These are phyloP conservation scores for Drosophila birchii DNA, from an alignment of 2,888 invertebrate species.

Conservation along the genomic window DNA sequence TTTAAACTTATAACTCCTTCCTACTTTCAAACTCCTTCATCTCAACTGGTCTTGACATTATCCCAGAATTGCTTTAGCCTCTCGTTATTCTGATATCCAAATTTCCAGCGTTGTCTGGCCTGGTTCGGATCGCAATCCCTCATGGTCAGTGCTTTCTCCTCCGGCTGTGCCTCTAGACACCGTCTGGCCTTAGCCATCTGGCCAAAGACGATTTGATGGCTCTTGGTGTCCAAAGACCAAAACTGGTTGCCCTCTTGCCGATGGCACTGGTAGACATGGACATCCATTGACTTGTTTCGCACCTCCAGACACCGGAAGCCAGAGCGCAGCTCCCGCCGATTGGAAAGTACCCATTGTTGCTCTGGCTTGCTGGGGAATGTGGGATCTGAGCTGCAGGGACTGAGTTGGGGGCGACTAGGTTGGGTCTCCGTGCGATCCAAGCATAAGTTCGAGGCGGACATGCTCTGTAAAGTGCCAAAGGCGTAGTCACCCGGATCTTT, in stretches of 20 bases:
- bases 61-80: conserved; percentile 68
- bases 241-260: conserved; percentile 96
- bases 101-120: conserved; percentile 77
- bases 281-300: conserved; percentile 88
- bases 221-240: conserved; percentile 91
- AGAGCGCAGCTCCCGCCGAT: conserved; percentile 77
- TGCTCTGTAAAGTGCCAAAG: conserved; percentile 90
- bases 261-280: conserved; percentile 94
- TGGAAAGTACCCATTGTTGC: conserved; percentile 79
- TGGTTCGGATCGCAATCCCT: conserved; percentile 86
- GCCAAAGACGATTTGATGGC: conserved; percentile 71
- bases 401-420: conserved; percentile 52
- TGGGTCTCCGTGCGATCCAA: conserved; percentile 87
- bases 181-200: conserved; percentile 84
- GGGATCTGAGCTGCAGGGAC: conserved; percentile 71
- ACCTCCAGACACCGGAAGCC: conserved; percentile 94
- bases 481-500: conserved; percentile 93
- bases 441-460: conserved; percentile 88
- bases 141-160: conserved; percentile 86
- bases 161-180: conserved; percentile 90
- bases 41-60: conserved; percentile 24
- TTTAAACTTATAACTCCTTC: too few species aligned
- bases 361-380: conserved; percentile 65
- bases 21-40: neutral
- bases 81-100: conserved; percentile 75